Evolutionary conservation across 2,888 invertebrate species (phyloP).

Genomic region (Megamerina dolium): DNA sequence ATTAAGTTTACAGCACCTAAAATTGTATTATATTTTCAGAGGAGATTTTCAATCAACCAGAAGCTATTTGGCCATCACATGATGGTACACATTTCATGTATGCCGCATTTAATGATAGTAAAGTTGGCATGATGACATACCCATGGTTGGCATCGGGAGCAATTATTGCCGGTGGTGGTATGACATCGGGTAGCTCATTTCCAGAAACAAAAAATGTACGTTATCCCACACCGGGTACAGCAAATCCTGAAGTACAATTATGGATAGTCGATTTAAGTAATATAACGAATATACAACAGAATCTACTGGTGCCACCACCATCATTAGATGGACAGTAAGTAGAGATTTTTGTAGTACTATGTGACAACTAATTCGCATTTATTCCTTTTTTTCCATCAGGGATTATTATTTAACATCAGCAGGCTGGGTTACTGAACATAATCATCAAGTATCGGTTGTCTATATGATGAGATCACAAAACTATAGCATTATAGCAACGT

Average conservation of each 20-base stretch:
- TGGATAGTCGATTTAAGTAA: slow-evolving; percentile 75
- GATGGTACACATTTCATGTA: slow-evolving; percentile 80
- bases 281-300: slow-evolving; percentile 57
- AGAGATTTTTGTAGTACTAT: too few species aligned
- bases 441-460: slow-evolving; percentile 74
- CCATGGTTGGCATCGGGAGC: slow-evolving; percentile 74
- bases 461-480: slow-evolving; percentile 95
- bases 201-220: slow-evolving; percentile 73
- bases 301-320: slow-evolving; percentile 67
- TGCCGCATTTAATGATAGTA: slow-evolving; percentile 78
- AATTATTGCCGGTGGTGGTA: slow-evolving; percentile 56
- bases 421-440: slow-evolving; percentile 75
- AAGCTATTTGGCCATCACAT: slow-evolving; percentile 81
- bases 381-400: slow-evolving; percentile 49
- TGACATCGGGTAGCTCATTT: slow-evolving; percentile 59
- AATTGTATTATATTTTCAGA: slow-evolving; percentile 55
- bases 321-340: slow-evolving; percentile 76
- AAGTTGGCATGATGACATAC: slow-evolving; percentile 69
- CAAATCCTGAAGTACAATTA: slow-evolving; percentile 77
- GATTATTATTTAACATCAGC: slow-evolving; percentile 90
- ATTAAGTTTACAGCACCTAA: background rate
- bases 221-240: slow-evolving; percentile 83
- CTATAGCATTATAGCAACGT: slow-evolving; percentile 79
- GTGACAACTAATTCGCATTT: too few species aligned
- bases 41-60: slow-evolving; percentile 74